Evolutionary conservation across 2,888 invertebrate species (phyloP).

Genomic region (Colletes collaris): DNA sequence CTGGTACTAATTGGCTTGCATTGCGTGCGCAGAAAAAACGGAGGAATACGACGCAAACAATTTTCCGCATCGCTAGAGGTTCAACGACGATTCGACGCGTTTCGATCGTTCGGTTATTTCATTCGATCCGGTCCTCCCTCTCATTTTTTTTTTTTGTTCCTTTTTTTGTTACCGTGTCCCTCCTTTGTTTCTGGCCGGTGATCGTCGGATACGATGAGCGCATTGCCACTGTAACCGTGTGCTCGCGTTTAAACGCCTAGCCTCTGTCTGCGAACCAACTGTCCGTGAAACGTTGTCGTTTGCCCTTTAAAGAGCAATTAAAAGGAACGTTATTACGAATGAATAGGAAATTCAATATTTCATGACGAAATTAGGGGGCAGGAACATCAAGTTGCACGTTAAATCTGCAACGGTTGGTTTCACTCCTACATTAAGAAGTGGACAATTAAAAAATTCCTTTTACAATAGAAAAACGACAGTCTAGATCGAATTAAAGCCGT

Average conservation of each 20-base stretch:
- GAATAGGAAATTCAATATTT: no score
- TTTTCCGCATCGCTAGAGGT: slow-evolving; percentile 68
- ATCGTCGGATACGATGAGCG: slow-evolving; percentile 31
- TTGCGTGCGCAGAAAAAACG: slow-evolving; percentile 33
- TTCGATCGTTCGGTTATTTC: slow-evolving; percentile 53
- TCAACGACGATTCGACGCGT: slow-evolving; percentile 51
- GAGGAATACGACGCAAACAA: slow-evolving; percentile 50
- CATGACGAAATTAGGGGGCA: no score
- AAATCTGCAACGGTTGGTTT: no score
- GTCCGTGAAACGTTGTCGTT: slow-evolving; percentile 29
- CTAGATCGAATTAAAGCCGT: no score
- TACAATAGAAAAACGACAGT: no score
- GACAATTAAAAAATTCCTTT: no score
- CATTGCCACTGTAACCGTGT: slow-evolving; percentile 10
- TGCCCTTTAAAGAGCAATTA: slow-evolving; percentile 19
- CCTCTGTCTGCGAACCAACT: slow-evolving; percentile 27
- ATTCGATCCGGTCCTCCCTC: slow-evolving; percentile 19
- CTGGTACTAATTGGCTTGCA: slow-evolving; percentile 48
- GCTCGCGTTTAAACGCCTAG: slow-evolving; percentile 11
- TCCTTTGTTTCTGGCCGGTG: background rate
- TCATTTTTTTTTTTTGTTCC: slow-evolving; percentile 1
- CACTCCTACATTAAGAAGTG: no score
- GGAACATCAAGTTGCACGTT: no score
- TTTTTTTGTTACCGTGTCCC: background rate
- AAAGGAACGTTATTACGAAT: background rate